Conservation (phyloP, 1,140 invertebrate species). For the Oscheius sp. region DNA sequence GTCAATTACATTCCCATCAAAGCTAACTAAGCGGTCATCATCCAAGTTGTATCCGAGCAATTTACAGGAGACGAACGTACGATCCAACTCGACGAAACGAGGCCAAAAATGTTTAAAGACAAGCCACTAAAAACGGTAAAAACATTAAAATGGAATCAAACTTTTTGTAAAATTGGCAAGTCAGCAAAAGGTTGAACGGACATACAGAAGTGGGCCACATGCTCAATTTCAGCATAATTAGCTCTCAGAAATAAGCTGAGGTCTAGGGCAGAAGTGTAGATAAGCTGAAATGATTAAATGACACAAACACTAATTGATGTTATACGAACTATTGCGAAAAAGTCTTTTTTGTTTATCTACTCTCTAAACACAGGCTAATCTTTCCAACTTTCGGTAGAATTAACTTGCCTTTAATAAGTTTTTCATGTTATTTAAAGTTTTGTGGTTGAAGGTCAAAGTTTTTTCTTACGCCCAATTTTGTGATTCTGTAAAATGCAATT, state of each 20-base stretch:
- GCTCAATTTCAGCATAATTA: conserved; percentile 23
- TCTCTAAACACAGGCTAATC: no score
- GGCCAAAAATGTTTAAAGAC: conserved; percentile 38
- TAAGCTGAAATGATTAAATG: conserved; percentile 25
- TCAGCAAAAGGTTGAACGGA: conserved; percentile 20
- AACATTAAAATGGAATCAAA: neutral
- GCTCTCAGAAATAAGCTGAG: conserved; percentile 16
- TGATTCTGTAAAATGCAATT: no score
- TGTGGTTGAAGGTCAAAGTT: no score
- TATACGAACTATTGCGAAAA: neutral
- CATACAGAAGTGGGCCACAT: conserved; percentile 25
- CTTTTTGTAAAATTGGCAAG: conserved; percentile 21
- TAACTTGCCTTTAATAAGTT: no score
- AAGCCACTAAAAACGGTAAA: conserved; percentile 18
- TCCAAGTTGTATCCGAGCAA: conserved; percentile 31
- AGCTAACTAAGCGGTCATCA: conserved; percentile 19
- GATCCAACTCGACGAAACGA: conserved; percentile 31
- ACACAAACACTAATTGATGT: neutral
- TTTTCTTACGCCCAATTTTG: no score
- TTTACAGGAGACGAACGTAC: conserved; percentile 13
- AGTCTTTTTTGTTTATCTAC: no score
- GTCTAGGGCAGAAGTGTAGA: conserved; percentile 5
- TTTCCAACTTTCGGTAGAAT: no score
- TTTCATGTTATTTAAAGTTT: no score
- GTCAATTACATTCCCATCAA: conserved; percentile 27